Conservation (phyloP, 2,888 invertebrate species). For the Schizaphis graminum region DNA sequence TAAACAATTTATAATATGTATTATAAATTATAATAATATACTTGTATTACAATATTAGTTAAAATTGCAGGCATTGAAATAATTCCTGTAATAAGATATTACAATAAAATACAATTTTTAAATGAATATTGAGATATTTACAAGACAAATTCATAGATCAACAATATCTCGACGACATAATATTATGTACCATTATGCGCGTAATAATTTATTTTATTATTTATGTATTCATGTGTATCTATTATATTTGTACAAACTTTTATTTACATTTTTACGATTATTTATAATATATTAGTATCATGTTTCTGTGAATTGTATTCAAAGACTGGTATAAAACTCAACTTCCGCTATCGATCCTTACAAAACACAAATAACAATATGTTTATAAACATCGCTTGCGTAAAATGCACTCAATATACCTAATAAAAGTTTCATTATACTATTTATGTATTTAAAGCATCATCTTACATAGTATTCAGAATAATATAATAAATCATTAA, state of each 20-base stretch:
- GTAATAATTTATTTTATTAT: background rate
- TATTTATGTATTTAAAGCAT: background rate
- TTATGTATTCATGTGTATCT: background rate
- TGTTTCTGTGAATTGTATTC: background rate
- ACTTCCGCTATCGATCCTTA: background rate
- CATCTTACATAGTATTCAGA: background rate
- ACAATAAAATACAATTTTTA: background rate
- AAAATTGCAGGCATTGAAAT: background rate
- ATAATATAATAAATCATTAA: background rate
- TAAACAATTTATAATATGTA: background rate
- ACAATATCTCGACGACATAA: background rate
- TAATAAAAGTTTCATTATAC: background rate
- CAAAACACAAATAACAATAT: background rate
- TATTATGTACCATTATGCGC: background rate
- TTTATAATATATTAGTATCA: background rate
- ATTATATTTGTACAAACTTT: background rate
- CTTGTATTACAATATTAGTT: background rate
- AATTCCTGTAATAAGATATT: background rate
- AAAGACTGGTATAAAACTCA: background rate
- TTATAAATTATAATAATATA: background rate
- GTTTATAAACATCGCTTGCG: background rate
- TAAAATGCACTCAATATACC: background rate
- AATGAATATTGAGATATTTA: background rate
- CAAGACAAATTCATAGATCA: background rate
- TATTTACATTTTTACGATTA: background rate